Evolutionary conservation across 2,888 invertebrate genomes (phyloP), one percentile per base, ranked within the genome.

Genomic region (Temnothorax unifasciatus): DNA sequence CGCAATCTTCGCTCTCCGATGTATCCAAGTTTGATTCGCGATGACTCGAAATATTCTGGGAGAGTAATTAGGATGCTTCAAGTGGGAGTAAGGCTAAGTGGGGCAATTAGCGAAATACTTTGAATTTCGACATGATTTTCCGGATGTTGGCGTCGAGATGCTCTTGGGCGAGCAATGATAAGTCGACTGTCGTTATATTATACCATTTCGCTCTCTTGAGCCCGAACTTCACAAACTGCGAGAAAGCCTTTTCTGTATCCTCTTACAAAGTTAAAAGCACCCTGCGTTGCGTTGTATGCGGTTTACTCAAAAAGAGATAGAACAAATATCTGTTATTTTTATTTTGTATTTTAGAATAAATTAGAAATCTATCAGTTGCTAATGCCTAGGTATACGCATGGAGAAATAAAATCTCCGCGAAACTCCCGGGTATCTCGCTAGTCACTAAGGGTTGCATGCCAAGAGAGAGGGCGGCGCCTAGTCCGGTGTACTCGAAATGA

Each of bases 401-500:
- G 41, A 59, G 69, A 71, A 52, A 76, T 52, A 68, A 52, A 57
- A 77, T 44, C 75, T 34, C 59, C 47, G 47, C 25, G 77, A 85
- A 74, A 59, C 25, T 50, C n/a, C 11, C 11, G 34, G 21, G 34
- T 34, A 57, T 79, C 57, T 79, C 57, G 21, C 59, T 81, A 50
- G 34, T 63, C 61, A 38, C 38, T 41, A 25, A 41, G 25, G 3
- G 18, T 25, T 25, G 59, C 73, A 41, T 73, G 73, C 41, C 73
- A 73, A 44, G 34, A 73, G 73, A 76, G 76, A 63, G 73, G 71
- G 57, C 69, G 57, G 63, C n/a, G 64, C 29, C 69, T 69, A 64
- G 47, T 83, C 71, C 87, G 84, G 85, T 86, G 88, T 83, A 84
- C 87, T 89, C 44, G 86, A 88, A 90, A 85, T 79, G 86, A 87